These are phyloP conservation scores for Sebastes matsubarae DNA, from an alignment of 2,797 vertebrate species.

Conservation along the genomic window DNA sequence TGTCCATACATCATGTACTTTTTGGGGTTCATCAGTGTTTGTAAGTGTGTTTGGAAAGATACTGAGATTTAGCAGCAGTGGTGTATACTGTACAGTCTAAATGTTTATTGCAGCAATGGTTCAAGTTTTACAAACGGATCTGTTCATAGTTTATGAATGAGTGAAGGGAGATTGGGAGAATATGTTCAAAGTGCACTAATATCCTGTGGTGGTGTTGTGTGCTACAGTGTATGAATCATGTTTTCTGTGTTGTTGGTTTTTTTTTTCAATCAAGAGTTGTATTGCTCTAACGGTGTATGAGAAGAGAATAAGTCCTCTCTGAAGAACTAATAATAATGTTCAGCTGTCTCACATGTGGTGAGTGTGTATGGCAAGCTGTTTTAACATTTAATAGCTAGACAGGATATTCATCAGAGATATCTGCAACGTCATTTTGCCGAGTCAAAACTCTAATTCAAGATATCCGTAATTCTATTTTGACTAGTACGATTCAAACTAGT, in stretches of 20 bases:
- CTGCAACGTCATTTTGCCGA: no score
- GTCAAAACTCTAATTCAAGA: no score
- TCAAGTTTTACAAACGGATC: background rate
- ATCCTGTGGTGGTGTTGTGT: slow-evolving; percentile 46
- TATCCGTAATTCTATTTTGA: no score
- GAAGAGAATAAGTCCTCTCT: background rate
- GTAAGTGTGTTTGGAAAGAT: slow-evolving; percentile 7
- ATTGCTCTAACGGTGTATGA: background rate
- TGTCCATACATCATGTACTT: background rate
- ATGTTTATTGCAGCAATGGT: slow-evolving; percentile 6
- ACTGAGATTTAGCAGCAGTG: slow-evolving; percentile 4
- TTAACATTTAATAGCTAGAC: no score
- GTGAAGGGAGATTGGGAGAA: background rate
- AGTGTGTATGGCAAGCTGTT: background rate
- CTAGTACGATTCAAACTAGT: no score
- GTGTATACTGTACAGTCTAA: background rate
- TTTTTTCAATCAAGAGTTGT: background rate
- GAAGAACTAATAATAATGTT: slow-evolving; percentile 6
- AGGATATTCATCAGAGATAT: no score
- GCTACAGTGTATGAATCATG: slow-evolving; percentile 47
- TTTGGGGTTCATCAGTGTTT: slow-evolving; percentile 1
- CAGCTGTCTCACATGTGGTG: slow-evolving; percentile 11
- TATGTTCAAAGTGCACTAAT: slow-evolving; percentile 38
- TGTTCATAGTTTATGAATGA: background rate
- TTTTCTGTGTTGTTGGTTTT: slow-evolving; percentile 25